A percentile compares a stretch with the other conserved stretches of the same genome.
phyloP scores from a whole-genome alignment of 1,140 invertebrate species.

The Drosophila nebulosa region DNA sequence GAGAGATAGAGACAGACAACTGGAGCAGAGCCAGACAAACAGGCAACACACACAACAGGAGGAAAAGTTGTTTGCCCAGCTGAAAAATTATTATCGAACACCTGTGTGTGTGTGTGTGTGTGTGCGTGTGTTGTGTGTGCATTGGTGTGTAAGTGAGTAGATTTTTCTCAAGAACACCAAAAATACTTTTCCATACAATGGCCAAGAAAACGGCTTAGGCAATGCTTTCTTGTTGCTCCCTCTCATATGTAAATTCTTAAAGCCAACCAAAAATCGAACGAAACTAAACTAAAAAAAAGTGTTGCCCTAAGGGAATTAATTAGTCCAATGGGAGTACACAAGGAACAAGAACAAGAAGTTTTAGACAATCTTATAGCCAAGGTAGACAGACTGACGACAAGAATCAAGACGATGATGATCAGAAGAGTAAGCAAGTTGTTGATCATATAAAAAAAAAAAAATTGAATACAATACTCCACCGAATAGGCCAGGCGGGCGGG shows the following conservation, averaged over 20 bases:
- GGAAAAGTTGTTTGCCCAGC: conserved; percentile 54
- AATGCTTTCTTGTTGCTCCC: too few relatives aligned
- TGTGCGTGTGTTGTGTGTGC: not conserved
- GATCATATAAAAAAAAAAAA: conserved; percentile 49
- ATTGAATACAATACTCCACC: conserved; percentile 67
- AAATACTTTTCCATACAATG: conserved; percentile 35
- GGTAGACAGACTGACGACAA: conserved; percentile 66
- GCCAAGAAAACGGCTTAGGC: not conserved
- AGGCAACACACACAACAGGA: not conserved
- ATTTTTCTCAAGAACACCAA: conserved; percentile 9
- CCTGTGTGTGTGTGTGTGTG: conserved; percentile 53
- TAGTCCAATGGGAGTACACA: conserved; percentile 35
- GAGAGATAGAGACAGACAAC: conserved; percentile 44
- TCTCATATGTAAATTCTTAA: conserved; percentile 53
- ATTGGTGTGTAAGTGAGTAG: not conserved
- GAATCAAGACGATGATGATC: conserved; percentile 9
- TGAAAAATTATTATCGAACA: conserved; percentile 76
- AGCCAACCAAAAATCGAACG: conserved; percentile 19
- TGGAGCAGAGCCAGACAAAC: conserved; percentile 46
- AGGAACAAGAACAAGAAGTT: conserved; percentile 2
- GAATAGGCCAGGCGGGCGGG: too few relatives aligned
- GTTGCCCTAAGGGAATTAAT: conserved; percentile 77
- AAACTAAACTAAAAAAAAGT: conserved; percentile 40
- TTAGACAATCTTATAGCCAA: conserved; percentile 16
- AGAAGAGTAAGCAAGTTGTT: conserved; percentile 50